phyloP scores from a whole-genome alignment of 2,888 invertebrate genomes.

The Pyralis farinalis region DNA sequence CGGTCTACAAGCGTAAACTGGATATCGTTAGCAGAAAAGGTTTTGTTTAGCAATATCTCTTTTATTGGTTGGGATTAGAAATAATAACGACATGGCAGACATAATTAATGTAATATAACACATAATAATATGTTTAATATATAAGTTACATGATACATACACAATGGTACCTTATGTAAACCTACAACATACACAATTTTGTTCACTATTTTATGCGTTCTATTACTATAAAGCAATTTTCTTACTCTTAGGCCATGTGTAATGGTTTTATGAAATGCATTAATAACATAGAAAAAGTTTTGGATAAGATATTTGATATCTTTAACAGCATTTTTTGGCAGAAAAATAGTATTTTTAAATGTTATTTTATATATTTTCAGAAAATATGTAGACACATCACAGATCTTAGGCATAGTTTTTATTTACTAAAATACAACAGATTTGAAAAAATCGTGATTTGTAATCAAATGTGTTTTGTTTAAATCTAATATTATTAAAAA shows the following conservation, averaged over 20 bases:
- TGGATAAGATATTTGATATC: conserved; percentile 64
- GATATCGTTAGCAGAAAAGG: too few species aligned
- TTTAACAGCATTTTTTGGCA: conserved; percentile 56
- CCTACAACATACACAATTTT: conserved; percentile 32
- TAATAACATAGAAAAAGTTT: conserved; percentile 28
- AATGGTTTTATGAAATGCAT: conserved; percentile 14
- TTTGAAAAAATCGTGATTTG: conserved; percentile 30
- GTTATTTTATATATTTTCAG: conserved; percentile 39
- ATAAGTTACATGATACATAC: conserved; percentile 50
- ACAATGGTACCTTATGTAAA: conserved; percentile 40
- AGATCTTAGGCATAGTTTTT: conserved; percentile 45
- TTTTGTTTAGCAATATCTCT: too few species aligned
- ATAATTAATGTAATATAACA: conserved; percentile 74
- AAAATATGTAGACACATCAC: conserved; percentile 62
- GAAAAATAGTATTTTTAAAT: conserved; percentile 46
- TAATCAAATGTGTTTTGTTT: conserved; percentile 20
- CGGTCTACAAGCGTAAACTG: too few species aligned
- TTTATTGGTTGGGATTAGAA: conserved; percentile 9
- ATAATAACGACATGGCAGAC: conserved; percentile 54
- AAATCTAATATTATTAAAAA: conserved; percentile 22
- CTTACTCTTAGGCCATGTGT: conserved; percentile 9
- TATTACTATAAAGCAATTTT: conserved; percentile 17
- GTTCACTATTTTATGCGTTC: conserved; percentile 18
- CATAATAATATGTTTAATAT: conserved; percentile 54
- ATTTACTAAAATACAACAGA: conserved; percentile 27